These are phyloP conservation scores for Cerceris ruficornis DNA, from an alignment of 2,888 invertebrate genomes.

Conservation along the genomic window DNA sequence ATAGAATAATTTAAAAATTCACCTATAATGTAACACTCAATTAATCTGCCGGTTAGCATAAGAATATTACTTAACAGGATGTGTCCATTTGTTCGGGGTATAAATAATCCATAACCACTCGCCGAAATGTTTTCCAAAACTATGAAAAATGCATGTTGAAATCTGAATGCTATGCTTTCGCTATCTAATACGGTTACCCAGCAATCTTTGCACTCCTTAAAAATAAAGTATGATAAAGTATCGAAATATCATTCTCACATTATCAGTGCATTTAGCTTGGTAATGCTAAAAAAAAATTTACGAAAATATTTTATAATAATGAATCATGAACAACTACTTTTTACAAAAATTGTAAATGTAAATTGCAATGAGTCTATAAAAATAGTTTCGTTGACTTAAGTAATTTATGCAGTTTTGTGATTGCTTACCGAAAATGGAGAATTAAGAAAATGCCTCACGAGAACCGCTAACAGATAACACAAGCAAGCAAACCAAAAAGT, in stretches of 20 bases:
- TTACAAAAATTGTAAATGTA: too few species aligned
- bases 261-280: too few species aligned
- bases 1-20: neutral
- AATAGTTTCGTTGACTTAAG: too few species aligned
- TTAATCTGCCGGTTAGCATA: slow-evolving; percentile 74
- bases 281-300: too few species aligned
- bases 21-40: slow-evolving; percentile 76
- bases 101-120: slow-evolving; percentile 71
- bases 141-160: slow-evolving; percentile 72
- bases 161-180: slow-evolving; percentile 49
- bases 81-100: slow-evolving; percentile 65
- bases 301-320: too few species aligned
- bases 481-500: slow-evolving; percentile 76
- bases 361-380: too few species aligned
- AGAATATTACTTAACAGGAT: slow-evolving; percentile 70
- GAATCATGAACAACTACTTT: too few species aligned
- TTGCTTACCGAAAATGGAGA: slow-evolving; percentile 52
- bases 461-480: slow-evolving; percentile 69
- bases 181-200: slow-evolving; percentile 65
- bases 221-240: neutral
- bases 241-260: too few species aligned
- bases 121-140: slow-evolving; percentile 74
- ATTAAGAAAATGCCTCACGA: slow-evolving; percentile 63
- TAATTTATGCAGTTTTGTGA: neutral
- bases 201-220: slow-evolving; percentile 69